These are phyloP conservation scores for Coregonus ussuriensis DNA, from an alignment of 2,797 vertebrate species.

Conservation along the genomic window DNA sequence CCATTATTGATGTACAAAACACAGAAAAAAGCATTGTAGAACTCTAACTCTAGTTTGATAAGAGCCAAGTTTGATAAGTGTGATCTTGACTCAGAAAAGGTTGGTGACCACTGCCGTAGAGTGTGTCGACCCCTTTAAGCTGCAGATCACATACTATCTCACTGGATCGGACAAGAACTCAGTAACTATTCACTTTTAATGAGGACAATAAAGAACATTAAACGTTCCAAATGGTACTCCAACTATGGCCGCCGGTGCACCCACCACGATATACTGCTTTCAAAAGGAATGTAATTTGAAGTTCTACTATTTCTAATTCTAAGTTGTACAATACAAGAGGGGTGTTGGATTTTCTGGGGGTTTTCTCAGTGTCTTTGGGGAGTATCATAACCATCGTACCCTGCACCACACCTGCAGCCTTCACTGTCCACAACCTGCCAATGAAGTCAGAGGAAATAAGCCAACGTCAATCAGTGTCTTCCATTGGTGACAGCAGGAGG, in stretches of 20 bases:
- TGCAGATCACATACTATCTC: constrained; percentile 17
- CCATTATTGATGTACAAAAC: too few species aligned
- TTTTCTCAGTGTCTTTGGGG: constrained; percentile 5
- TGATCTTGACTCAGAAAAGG: too few species aligned
- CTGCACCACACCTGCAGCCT: constrained; percentile 49
- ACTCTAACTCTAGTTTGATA: too few species aligned
- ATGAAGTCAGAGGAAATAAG: constrained; percentile 57
- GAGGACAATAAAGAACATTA: not conserved
- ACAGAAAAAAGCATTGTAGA: too few species aligned
- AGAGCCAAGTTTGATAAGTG: too few species aligned
- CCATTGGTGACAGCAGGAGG: constrained; percentile 46
- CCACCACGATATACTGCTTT: too few species aligned
- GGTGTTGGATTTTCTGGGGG: not conserved
- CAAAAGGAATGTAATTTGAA: too few species aligned
- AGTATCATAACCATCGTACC: constrained; percentile 50
- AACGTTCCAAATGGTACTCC: too few species aligned
- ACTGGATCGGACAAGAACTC: constrained; percentile 6
- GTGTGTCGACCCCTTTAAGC: constrained; percentile 6
- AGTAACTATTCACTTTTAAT: constrained; percentile 23
- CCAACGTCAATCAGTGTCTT: constrained; percentile 67
- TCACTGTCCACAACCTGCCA: constrained; percentile 48
- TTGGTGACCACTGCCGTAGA: too few species aligned
- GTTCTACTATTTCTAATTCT: not conserved
- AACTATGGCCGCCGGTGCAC: too few species aligned
- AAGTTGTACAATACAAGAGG: not conserved